Base-by-base conservation (phyloP, 1,140 invertebrate species). In the Phortica variegata region DNA sequence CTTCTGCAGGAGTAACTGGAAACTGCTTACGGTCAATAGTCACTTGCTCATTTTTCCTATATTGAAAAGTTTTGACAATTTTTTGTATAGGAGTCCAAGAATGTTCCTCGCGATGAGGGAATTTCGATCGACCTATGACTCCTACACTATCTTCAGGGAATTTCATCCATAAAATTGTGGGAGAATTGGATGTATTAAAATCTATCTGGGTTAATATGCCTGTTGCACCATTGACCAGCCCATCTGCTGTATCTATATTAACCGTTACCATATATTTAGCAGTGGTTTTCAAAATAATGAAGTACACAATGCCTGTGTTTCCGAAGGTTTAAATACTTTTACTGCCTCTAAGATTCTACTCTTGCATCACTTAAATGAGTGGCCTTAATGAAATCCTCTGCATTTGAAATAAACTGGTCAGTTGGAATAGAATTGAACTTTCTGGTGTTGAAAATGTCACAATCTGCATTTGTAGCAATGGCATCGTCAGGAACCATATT, bases 1-100 rank as follows among this genome's bases (percentile, higher is more conserved):
- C 41, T 46, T 52, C 49, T 17, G 44, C 41, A 15, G 34, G 44
- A 3, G 12, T 15, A 12, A 47, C 7, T 10, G 48, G 45, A 21
- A 47, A 52, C 37, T 56, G 44, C 36, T 49, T 16, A 13, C 33
- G 33, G 6, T 13, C 37, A 18, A 19, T 39, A 5, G 5, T 16
- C 5, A 19, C 19, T 18, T 39, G 15, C 37, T 12, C 4, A 34
- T 39, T 39, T 6, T 4, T 5, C 4, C 8, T 8, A 17, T 4
- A 18, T 21, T 21, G 19, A 39, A 18, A 21, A 36, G 6, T 36
- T 36, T n/a, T 36, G 4, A 36, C 13, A 5, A n/a, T 9, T 39
- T 19, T 39, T 3, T 5, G 13, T 7, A 39, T 40, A 8, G 38
- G 38, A 21, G 19, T 40, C 38, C 38, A 40, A 6, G 15, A 19